Conservation (phyloP, 2,113 vertebrate genomes). For the Prionailurus bengalensis region DNA sequence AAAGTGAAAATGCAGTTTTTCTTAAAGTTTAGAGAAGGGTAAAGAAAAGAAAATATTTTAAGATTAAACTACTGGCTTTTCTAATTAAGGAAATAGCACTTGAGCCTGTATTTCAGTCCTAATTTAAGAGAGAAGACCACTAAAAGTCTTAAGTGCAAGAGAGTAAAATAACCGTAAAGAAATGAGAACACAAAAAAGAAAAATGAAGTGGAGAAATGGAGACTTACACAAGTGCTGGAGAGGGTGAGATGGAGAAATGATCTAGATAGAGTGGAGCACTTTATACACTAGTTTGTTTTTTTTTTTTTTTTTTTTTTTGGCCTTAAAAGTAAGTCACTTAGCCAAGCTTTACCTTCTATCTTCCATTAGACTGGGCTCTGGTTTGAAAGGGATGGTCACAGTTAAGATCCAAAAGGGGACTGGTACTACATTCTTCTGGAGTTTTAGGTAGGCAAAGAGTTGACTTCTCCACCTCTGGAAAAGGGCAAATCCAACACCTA, state of each 20-base stretch:
- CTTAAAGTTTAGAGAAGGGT: not conserved
- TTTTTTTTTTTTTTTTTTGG: not conserved
- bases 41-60: not conserved
- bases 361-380: not conserved
- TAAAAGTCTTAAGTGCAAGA: not conserved
- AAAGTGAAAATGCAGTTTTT: not conserved
- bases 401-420: not conserved
- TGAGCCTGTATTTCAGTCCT: not conserved
- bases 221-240: not conserved
- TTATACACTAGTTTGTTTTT: not conserved
- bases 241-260: not conserved
- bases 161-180: not conserved
- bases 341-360: not conserved
- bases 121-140: not conserved
- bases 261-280: not conserved
- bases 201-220: not conserved
- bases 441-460: not conserved
- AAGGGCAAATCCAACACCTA: not conserved
- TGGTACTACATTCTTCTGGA: not conserved
- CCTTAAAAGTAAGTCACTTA: not conserved
- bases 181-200: not conserved
- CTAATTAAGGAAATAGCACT: not conserved
- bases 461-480: not conserved
- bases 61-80: conserved; percentile 9
- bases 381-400: not conserved